Base-by-base conservation (phyloP, 2,797 vertebrate genomes). In the Tangara arthus region DNA sequence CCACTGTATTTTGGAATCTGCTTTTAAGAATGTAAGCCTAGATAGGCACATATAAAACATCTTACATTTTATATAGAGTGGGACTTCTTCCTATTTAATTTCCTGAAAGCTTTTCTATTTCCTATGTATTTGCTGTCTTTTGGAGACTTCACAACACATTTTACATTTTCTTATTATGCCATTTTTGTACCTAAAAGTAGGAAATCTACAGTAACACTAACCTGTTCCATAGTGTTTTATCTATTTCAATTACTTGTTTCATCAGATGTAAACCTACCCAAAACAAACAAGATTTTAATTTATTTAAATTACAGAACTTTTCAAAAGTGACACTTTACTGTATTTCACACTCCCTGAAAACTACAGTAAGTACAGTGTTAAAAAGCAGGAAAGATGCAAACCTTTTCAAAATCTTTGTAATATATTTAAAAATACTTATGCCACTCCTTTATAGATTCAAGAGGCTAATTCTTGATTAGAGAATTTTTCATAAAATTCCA, bases 401-500 rank as follows among this genome's bases (percentile, higher is more conserved):
- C 15, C 13, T 50, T 21, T 71, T 32, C 11, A 72, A 91, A 89
- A 42, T 61, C 18, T 64, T 77, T 26, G 15, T 12, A 70, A 83
- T 21, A 23, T 55, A 87, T 78, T 82, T 80, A 13, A 79, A 85
- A 94, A 88, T 72, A 86, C 68, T 37, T 89, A 72, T 68, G 35
- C 50, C 77, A 88, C 28, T 69, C 68, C 79, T 87, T 85, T 94
- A 59, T 80, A 87, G 59, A 75, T 77, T 92, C 63, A 84, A 65
- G 79, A 85, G 9, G 69, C 47, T 82, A 96, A 87, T 72, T 78
- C 49, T 64, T 34, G 66, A 64, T 94, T 96, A 94, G 96, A 97
- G 41, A 97, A 73, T 55, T 96, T 98, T 94, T 98, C 97, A 97
- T 98, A 99, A 42, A 94, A 95, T 47, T 97, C 88, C 92, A 99